Base-by-base conservation (phyloP, 2,888 invertebrate genomes). In the Xestoiulus laeticollis region DNA sequence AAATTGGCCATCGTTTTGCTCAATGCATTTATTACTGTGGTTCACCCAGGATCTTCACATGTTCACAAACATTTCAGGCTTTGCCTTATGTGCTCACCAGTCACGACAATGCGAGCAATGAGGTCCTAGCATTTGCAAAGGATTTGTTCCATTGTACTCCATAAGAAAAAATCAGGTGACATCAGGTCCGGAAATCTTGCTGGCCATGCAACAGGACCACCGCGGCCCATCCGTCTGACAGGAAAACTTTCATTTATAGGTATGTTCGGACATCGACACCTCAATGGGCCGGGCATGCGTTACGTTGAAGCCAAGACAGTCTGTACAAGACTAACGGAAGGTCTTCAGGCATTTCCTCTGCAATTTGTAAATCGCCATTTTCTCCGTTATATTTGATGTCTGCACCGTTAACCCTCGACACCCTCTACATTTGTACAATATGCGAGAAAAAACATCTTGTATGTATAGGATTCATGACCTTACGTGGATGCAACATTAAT, bases 241-340 rank as follows among this genome's bases (percentile, higher is more conserved):
- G 82, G 82, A 82, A 82, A 82, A n/a, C 30, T n/a, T n/a, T n/a
- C n/a, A n/a, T 82, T 82, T 32, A n/a, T n/a, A 82, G 32, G 30
- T 32, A 82, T 14, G 82, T 22, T n/a, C 82, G 26, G 32, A 82
- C 82, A 12, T 26, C 82, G 26, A 26, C 30, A 82, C 82, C 82
- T 14, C 22, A 82, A 82, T 82, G 82, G 30, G 82, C 26, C 82
- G n/a, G 82, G 32, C 14, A 26, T 4, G 10, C n/a, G n/a, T 82
- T n/a, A 26, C 19, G 82, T 32, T 82, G n/a, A 26, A 26, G 19
- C 82, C 82, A 82, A 4, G 19, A 8, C 6, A 8, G 6, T n/a
- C n/a, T 48, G 48, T 16, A 48, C 48, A 48, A n/a, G n/a, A n/a
- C n/a, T n/a, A n/a, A n/a, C n/a, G n/a, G n/a, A n/a, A n/a, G n/a